A percentile compares a stretch with the other conserved stretches of the same genome.
phyloP scores from a whole-genome alignment of 2,888 invertebrate genomes.

The Megamerina dolium region DNA sequence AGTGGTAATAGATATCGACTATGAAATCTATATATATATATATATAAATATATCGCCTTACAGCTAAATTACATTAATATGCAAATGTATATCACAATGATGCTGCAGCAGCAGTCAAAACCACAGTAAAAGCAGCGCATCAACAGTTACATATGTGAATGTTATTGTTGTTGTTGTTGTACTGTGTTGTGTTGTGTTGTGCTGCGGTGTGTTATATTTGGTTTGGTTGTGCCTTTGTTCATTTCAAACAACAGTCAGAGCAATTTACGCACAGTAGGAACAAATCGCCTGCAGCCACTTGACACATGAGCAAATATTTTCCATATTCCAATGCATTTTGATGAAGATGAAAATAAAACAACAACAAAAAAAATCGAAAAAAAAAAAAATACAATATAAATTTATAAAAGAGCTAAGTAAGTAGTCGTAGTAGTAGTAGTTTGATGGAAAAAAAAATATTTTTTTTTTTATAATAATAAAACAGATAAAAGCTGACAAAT shows the following conservation, averaged over 20 bases:
- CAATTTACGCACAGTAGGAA: slow-evolving; percentile 33
- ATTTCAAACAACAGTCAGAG: no score
- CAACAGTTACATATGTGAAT: slow-evolving; percentile 11
- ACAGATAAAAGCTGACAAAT: no score
- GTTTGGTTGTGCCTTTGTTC: no score
- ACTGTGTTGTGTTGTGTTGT: no score
- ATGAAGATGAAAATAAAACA: slow-evolving; percentile 10
- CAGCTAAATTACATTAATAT: slow-evolving; percentile 28
- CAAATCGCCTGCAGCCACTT: slow-evolving; percentile 38
- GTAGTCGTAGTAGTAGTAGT: neutral
- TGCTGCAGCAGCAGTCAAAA: slow-evolving; percentile 15
- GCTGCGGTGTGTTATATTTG: no score
- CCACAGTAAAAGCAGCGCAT: slow-evolving; percentile 4
- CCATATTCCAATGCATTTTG: slow-evolving; percentile 21
- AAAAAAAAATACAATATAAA: slow-evolving; percentile 14
- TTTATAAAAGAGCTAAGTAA: slow-evolving; percentile 9
- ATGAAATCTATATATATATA: slow-evolving; percentile 34
- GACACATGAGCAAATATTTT: slow-evolving; percentile 34
- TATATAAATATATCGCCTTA: no score
- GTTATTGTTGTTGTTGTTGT: no score
- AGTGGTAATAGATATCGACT: slow-evolving; percentile 42
- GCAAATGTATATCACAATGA: slow-evolving; percentile 24
- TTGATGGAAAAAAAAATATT: no score
- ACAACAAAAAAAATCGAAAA: slow-evolving; percentile 10
- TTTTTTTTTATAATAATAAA: neutral